Evolutionary conservation across 2,888 invertebrate species (phyloP).

Genomic region (Anticlea derivata): DNA sequence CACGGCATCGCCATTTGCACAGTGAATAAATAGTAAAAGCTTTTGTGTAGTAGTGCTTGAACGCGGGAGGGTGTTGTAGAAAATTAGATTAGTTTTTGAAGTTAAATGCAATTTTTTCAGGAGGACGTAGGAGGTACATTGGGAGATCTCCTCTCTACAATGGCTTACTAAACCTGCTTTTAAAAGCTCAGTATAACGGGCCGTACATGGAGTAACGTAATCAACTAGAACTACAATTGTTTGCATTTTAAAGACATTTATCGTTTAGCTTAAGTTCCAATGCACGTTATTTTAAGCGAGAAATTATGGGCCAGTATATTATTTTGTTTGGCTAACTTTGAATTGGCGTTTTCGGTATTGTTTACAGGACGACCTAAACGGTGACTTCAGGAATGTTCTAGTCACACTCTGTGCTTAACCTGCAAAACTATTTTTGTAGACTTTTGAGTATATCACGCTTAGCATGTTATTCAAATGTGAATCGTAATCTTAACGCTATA

Average conservation of each 20-base stretch:
- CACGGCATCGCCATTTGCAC: slow-evolving; percentile 70
- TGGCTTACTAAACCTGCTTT: slow-evolving; percentile 83
- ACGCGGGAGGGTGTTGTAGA: slow-evolving; percentile 47
- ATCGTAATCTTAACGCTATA: slow-evolving; percentile 43
- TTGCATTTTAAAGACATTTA: slow-evolving; percentile 67
- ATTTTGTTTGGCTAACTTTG: slow-evolving; percentile 54
- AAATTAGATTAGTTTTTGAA: slow-evolving; percentile 62
- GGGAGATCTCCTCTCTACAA: slow-evolving; percentile 86
- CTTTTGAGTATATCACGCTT: slow-evolving; percentile 58
- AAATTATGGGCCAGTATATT: slow-evolving; percentile 78
- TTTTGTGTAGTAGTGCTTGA: slow-evolving; percentile 59
- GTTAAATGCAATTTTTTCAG: slow-evolving; percentile 84
- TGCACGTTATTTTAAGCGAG: slow-evolving; percentile 60
- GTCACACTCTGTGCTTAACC: slow-evolving; percentile 83
- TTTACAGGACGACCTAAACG: slow-evolving; percentile 87
- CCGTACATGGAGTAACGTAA: slow-evolving; percentile 44
- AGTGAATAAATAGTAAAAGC: slow-evolving; percentile 66
- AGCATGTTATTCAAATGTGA: slow-evolving; percentile 52
- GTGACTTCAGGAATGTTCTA: slow-evolving; percentile 87
- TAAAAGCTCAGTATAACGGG: slow-evolving; percentile 64
- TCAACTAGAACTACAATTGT: slow-evolving; percentile 34
- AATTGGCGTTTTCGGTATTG: slow-evolving; percentile 64
- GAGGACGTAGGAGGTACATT: slow-evolving; percentile 86
- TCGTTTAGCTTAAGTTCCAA: slow-evolving; percentile 50
- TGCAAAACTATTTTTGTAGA: slow-evolving; percentile 62